Conservation (phyloP, 2,888 invertebrate genomes). For the Eristalinus sepulchralis region DNA sequence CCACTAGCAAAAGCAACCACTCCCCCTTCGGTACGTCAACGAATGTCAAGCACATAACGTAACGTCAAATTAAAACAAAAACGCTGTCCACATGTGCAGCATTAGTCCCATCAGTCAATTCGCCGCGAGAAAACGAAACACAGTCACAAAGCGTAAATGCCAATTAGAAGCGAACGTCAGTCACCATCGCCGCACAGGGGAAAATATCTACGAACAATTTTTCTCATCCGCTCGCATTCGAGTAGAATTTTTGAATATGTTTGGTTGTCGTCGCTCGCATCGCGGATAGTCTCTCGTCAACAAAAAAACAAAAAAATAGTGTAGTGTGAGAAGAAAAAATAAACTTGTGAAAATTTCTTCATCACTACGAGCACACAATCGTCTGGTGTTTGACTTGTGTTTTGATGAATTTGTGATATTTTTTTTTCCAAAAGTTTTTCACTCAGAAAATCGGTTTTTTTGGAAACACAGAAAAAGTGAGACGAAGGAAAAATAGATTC, state of each 20-base stretch:
- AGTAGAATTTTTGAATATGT: slow-evolving; percentile 51
- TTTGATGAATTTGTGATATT: background rate
- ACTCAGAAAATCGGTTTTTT: slow-evolving; percentile 6
- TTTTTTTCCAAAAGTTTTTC: slow-evolving; percentile 1
- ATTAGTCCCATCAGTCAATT: slow-evolving; percentile 1
- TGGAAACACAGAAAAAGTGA: background rate
- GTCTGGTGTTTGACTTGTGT: background rate
- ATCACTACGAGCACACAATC: background rate
- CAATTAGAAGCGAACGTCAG: slow-evolving; percentile 22
- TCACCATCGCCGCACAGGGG: slow-evolving; percentile 10
- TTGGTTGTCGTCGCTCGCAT: slow-evolving; percentile 30
- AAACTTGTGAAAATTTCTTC: slow-evolving; percentile 3
- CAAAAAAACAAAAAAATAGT: slow-evolving; percentile 2
- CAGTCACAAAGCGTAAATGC: slow-evolving; percentile 19
- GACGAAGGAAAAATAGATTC: background rate
- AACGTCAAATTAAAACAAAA: slow-evolving; percentile 29
- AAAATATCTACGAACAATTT: slow-evolving; percentile 50
- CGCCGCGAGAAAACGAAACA: slow-evolving; percentile 29
- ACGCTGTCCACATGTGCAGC: slow-evolving; percentile 13
- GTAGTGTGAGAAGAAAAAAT: background rate
- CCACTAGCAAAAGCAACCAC: background rate
- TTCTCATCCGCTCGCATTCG: slow-evolving; percentile 56
- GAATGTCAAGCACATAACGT: slow-evolving; percentile 32
- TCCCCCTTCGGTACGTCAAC: background rate
- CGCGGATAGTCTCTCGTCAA: slow-evolving; percentile 46